phyloP scores from a whole-genome alignment of 2,888 invertebrate species.

The Petrophora chlorosata region DNA sequence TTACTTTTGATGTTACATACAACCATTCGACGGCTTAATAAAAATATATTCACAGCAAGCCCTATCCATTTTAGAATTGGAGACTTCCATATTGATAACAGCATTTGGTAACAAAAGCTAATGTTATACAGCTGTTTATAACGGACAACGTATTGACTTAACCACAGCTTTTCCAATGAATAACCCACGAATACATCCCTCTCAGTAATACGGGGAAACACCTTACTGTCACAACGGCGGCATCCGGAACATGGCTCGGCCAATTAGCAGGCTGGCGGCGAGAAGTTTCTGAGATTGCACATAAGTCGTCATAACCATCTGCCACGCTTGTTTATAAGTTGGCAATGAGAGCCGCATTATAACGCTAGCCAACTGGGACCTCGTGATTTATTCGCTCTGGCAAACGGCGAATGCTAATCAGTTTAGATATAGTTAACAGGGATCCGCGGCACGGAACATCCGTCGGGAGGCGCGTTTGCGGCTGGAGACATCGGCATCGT shows the following conservation, averaged over 20 bases:
- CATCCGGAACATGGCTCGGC: constrained; percentile 46
- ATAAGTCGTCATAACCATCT: constrained; percentile 51
- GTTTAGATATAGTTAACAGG: constrained; percentile 36
- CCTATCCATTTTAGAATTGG: no score
- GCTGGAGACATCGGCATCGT: constrained; percentile 16
- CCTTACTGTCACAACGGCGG: constrained; percentile 53
- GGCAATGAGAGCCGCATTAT: constrained; percentile 55
- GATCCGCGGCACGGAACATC: constrained; percentile 33
- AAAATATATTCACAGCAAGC: no score
- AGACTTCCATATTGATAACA: no score
- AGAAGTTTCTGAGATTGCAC: constrained; percentile 33
- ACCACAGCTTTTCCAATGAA: not conserved
- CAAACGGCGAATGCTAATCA: constrained; percentile 61
- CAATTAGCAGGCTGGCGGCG: constrained; percentile 55
- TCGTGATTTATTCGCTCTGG: constrained; percentile 60
- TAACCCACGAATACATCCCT: constrained; percentile 29
- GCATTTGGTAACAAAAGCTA: no score
- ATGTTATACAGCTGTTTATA: constrained; percentile 7
- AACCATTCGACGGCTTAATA: no score
- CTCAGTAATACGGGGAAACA: constrained; percentile 57
- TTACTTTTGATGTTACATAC: no score
- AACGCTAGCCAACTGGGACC: constrained; percentile 59
- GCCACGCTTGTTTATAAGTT: constrained; percentile 62
- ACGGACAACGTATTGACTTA: not conserved
- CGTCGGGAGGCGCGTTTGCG: constrained; percentile 29